Evolutionary conservation across 2,113 vertebrate species (phyloP), one percentile per base, ranked within the genome.

Genomic region (Falco punctatus): DNA sequence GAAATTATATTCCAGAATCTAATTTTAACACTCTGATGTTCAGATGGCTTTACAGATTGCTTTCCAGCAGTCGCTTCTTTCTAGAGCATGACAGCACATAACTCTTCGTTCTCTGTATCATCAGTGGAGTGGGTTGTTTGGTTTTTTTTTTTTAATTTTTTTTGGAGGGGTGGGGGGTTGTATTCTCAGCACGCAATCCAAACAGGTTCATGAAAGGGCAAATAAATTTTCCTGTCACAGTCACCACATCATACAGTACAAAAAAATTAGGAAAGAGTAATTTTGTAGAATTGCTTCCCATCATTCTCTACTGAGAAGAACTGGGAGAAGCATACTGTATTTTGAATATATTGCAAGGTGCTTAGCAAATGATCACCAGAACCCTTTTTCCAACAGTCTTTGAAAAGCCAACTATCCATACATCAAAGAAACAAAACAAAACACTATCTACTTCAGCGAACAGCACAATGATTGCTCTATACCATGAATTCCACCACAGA

Each of bases 201-300:
- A 90, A 75, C 26, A 72, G 49, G 57, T 81, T 70, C 74, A 79
- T 19, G 40, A 69, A 94, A 94, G 49, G 72, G 62, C 81, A 95
- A 87, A 81, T 74, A 92, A 90, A 65, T 88, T 89, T 70, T 87
- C 54, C 79, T 75, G 75, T 89, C 81, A 95, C 70, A 90, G 33
- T 88, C 86, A 85, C 75, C 80, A 90, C n/a, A 19, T 5, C 35
- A 86, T 18, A 59, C 33, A 75, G 62, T 77, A 79, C 44, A 82
- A 93, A 90, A 81, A 77, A 57, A 81, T 61, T 16, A 88, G 40
- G 49, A 88, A 69, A 89, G 90, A 77, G 79, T 69, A 71, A 90
- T 93, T 80, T 86, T 3, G 32, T 75, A 61, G 78, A 86, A 91
- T 79, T 84, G 70, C 61, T 93, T 93, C 87, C 77, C 59, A 91